phyloP scores from a whole-genome alignment of 2,888 invertebrate genomes.

The Mamestra brassicae region DNA sequence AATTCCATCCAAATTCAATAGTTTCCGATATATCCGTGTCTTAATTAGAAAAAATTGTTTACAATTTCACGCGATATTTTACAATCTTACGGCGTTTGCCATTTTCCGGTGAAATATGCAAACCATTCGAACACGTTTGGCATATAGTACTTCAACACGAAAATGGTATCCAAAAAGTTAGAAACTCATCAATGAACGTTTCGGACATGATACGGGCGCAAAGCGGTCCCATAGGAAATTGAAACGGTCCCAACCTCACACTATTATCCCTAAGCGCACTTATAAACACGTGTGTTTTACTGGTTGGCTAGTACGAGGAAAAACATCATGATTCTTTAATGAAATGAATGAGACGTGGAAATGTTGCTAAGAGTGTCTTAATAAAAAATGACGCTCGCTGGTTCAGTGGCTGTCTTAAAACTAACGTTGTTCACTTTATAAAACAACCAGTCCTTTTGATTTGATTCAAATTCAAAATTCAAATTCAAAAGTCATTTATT shows the following conservation, averaged over 20 bases:
- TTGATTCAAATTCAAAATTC: too few relatives aligned
- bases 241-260: constrained; percentile 32
- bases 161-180: constrained; percentile 15
- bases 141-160: not conserved
- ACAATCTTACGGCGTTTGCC: too few relatives aligned
- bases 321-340: constrained; percentile 10
- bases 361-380: not conserved
- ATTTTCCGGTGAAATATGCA: not conserved
- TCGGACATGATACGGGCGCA: constrained; percentile 4
- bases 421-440: too few relatives aligned
- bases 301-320: not conserved
- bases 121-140: not conserved
- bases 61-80: too few relatives aligned
- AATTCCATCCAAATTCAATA: too few relatives aligned
- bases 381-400: not conserved
- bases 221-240: constrained; percentile 57
- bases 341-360: not conserved
- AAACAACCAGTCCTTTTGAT: too few relatives aligned
- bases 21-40: too few relatives aligned
- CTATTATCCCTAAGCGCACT: constrained; percentile 6
- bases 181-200: constrained; percentile 13
- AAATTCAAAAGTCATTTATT: too few relatives aligned
- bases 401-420: too few relatives aligned
- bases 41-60: too few relatives aligned
- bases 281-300: constrained; percentile 12